A percentile compares a stretch with the other conserved stretches of the same genome.
Conservation (phyloP, 2,888 invertebrate species). For the Hypomecis atomaria region DNA sequence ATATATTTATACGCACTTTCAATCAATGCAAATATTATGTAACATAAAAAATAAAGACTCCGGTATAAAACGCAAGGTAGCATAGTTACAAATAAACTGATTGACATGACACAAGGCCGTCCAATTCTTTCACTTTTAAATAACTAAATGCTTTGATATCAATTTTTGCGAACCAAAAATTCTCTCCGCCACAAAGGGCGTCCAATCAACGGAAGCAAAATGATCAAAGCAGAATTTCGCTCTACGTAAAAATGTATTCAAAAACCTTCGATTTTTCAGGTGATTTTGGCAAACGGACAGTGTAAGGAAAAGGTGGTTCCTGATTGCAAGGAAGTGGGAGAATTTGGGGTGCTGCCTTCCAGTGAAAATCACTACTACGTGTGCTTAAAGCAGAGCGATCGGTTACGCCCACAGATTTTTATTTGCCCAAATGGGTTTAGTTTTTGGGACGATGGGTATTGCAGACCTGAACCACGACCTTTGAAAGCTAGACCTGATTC, state of each 20-base stretch:
- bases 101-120: background rate
- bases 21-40: too few species aligned
- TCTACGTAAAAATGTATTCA: conserved; percentile 11
- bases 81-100: conserved; percentile 5
- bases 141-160: conserved; percentile 14
- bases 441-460: conserved; percentile 67
- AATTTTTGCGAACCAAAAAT: conserved; percentile 6
- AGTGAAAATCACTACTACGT: conserved; percentile 77
- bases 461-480: conserved; percentile 59
- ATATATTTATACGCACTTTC: too few species aligned
- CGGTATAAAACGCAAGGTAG: background rate
- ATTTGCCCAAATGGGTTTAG: conserved; percentile 78
- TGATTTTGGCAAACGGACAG: conserved; percentile 65
- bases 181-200: conserved; percentile 12
- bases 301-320: conserved; percentile 66
- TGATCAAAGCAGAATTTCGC: conserved; percentile 13
- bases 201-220: conserved; percentile 23
- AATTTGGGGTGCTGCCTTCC: conserved; percentile 58
- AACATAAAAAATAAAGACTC: background rate
- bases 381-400: conserved; percentile 61
- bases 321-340: conserved; percentile 63
- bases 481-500: conserved; percentile 2
- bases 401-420: conserved; percentile 70
- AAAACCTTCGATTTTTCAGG: conserved; percentile 53
- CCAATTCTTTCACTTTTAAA: conserved; percentile 5